Conservation (phyloP, 37 sponge, comb jelly and placozoan species). For the Cliona cf. orientalis region DNA sequence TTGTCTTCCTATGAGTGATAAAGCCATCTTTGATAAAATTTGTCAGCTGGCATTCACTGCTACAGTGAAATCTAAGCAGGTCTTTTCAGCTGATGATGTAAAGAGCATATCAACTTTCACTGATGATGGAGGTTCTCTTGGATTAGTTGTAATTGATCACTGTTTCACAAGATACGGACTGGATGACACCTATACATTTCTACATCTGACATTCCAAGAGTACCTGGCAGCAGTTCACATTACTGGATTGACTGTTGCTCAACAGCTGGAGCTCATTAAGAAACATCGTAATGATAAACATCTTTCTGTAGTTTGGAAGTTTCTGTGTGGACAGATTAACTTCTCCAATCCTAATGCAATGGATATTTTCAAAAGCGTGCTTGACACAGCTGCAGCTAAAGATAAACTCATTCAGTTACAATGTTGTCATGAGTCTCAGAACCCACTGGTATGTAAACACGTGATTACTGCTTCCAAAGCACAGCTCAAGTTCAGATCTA, state of each 20-base stretch:
- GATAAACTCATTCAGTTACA: too few species aligned
- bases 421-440: too few species aligned
- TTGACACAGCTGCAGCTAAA: too few species aligned
- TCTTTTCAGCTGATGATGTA: not conserved
- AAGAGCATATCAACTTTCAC: too few species aligned
- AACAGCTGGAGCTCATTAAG: not conserved
- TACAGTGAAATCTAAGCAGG: not conserved
- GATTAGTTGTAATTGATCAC: conserved; percentile 1
- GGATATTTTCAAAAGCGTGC: too few species aligned
- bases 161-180: not conserved
- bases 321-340: conserved; percentile 45
- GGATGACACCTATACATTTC: conserved; percentile 13
- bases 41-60: conserved; percentile 13
- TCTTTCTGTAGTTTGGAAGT: conserved; percentile 28
- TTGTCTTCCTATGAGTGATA: not conserved
- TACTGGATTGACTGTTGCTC: not conserved
- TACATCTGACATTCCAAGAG: conserved; percentile 29
- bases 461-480: too few species aligned
- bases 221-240: conserved; percentile 34
- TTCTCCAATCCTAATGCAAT: too few species aligned
- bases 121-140: conserved; percentile 7
- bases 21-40: not conserved
- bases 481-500: too few species aligned
- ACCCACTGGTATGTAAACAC: too few species aligned
- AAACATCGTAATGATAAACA: not conserved